Base-by-base conservation (phyloP, 2,888 invertebrate species). In the Thymelicus acteon region DNA sequence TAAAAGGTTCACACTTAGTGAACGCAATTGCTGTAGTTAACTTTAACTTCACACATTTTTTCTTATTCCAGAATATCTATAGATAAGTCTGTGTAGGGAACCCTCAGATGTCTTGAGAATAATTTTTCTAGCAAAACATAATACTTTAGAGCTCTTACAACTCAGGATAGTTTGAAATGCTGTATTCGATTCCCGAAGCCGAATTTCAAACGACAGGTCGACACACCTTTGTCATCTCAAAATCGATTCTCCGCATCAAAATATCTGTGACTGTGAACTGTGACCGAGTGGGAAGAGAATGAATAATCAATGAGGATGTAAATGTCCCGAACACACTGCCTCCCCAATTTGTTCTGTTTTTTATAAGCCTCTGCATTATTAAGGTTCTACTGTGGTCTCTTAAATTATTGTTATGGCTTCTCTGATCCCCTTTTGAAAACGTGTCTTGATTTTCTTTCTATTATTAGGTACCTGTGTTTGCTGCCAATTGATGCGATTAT, bases 361-460 rank as follows among this genome's bases (percentile, higher is more conserved):
- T 91, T 90, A 88, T 85, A 66, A 58, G 58, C 58, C 80, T 67
- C 79, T 90, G 86, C 83, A 91, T 92, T 91, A 91, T 91, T 90
- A 87, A 91, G 76, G 80, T 79, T 83, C 31, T 58, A 39, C 58
- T 58, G 84, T 82, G 83, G 82, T 81, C 84, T 77, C 83, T 83
- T 86, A 86, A 88, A 87, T 87, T 91, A 89, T 84, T 88, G 84
- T 89, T 87, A 88, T 83, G 80, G 85, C 79, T 75, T 74, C 65
- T 61, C 60, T 57, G 58, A 48, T 54, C 47, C 64, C 75, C 75
- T 72, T 71, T 72, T 73, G 67, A 73, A 72, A 73, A 75, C 77
- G 77, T 71, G 78, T 77, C 79, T 78, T 81, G 83, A 83, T 83
- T 83, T 82, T 75, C 54, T 65, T 63, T 52, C 71, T 77, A 72